Base-by-base conservation (phyloP, 2,797 vertebrate genomes). In the Echiichthys vipera region DNA sequence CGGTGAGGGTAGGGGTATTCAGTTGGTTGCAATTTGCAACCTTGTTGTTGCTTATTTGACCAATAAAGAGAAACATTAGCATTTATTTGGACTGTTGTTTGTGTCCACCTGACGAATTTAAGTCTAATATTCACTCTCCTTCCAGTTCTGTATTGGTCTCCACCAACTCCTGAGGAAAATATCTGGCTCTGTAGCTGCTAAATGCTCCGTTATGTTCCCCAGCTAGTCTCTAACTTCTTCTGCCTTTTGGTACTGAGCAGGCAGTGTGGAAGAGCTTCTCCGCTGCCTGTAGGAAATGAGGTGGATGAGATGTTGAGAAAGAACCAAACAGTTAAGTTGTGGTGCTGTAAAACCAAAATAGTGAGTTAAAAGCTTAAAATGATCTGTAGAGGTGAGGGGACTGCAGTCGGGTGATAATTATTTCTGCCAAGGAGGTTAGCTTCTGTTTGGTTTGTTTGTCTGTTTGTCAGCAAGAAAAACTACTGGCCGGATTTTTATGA, bases 101-200 rank as follows among this genome's bases (percentile, higher is more conserved):
- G 45, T 14, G 14, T 32, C n/a, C 4, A 29, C 4, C 34, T 58
- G 46, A 40, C 5, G 34, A 49, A 50, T 22, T 2, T 20, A 27
- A 27, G 42, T 69, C 45, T 20, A n/a, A 49, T 42, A 39, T 34
- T 42, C 27, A 14, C 17, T 24, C 7, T 40, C 5, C 2, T 43
- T 43, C 30, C n/a, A 40, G 25, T 22, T 47, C 25, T 32, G 27
- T 42, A 18, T 69, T 57, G 54, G 22, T 47, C 34, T 57, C 54
- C 65, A 47, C 45, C 20, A 40, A 6, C 11, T 27, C 5, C 29
- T 25, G 29, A 36, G 7, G 14, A 32, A 39, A 22, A 57, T 47
- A 2, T 29, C 8, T 20, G n/a, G 13, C 43, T 57, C 9, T 49
- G 29, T 18, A 49, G 3, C 11, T 42, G 45, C 34, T 14, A 20